Base-by-base conservation (phyloP, 2,888 invertebrate species). In the Brenthis daphne region DNA sequence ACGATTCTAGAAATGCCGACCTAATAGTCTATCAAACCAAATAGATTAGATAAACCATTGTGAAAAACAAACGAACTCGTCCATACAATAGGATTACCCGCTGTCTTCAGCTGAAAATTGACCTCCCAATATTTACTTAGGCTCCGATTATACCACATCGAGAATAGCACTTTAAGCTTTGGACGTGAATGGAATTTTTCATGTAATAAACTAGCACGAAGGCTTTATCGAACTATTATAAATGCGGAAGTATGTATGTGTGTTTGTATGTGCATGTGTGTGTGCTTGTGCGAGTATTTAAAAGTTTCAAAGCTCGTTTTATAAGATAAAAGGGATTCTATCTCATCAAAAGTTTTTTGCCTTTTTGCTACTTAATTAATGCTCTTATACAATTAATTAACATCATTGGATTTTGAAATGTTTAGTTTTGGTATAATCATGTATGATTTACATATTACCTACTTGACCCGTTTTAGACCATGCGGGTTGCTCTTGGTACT, bases 11-110 rank as follows among this genome's bases (percentile, higher is more conserved):
- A 82, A 88, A 88, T 85, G 82, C 85, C 83, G 78, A 75, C 79
- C 83, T 88, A 89, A 89, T 88, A 84, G 85, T 79, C 85, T 84
- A 89, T 88, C 88, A 85, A 83, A 80, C 81, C 77, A 81, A 84
- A 87, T 85, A 88, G 85, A 90, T 90, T 88, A 88, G 85, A 84
- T 82, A 67, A 50, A 53, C 51, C 54, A 55, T 48, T 12, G 55
- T 43, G 55, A 64, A 64, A 64, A 64, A 64, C 64, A 55, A 63
- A 63, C 63, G 56, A 64, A 69, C 63, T 50, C 57, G 57, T 57
- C 70, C 66, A 70, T 68, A 68, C 70, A 67, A 70, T 65, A 43
- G 66, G 61, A 70, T 70, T 70, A 68, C 65, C 65, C 68, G 64
- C 60, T 68, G 72, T 70, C 54, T 73, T 73, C 70, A 68, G 64